Conservation (phyloP, 2,797 vertebrate genomes). For the Chelon labrosus region DNA sequence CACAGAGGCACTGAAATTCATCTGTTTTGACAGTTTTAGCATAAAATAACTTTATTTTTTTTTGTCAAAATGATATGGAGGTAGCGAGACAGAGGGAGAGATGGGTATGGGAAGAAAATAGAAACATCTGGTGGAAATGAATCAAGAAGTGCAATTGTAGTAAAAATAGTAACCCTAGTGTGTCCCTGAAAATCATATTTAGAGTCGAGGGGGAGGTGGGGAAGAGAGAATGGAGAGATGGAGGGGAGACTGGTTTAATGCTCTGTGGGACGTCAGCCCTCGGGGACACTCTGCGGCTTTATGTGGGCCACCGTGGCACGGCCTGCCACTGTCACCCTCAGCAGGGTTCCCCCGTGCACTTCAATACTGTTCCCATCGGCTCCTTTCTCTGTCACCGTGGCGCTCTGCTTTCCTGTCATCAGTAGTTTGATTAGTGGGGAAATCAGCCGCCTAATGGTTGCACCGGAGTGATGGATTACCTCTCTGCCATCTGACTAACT, state of each 20-base stretch:
- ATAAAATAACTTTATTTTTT: not conserved
- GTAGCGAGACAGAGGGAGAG: not conserved
- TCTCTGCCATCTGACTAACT: conserved; percentile 43
- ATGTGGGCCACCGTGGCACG: conserved; percentile 66
- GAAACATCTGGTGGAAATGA: conserved; percentile 38
- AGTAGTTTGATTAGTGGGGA: conserved; percentile 68
- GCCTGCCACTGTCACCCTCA: conserved; percentile 64
- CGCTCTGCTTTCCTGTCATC: conserved; percentile 48
- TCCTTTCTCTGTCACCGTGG: conserved; percentile 25
- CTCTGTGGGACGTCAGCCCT: conserved; percentile 47
- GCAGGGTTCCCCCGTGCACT: conserved; percentile 10
- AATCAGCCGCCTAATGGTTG: conserved; percentile 67
- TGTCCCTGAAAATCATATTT: conserved; percentile 30
- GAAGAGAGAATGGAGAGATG: conserved; percentile 21
- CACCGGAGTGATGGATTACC: conserved; percentile 64
- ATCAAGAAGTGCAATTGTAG: conserved; percentile 26
- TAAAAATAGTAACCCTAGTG: conserved; percentile 24
- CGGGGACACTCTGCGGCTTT: conserved; percentile 43
- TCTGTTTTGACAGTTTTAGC: conserved; percentile 29
- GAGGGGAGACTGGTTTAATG: conserved; percentile 37
- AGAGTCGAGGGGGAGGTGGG: not conserved
- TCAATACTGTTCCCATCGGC: conserved; percentile 31
- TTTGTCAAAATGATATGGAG: conserved; percentile 1
- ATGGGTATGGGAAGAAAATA: conserved; percentile 13
- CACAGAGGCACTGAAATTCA: conserved; percentile 1